phyloP scores from a whole-genome alignment of 2,888 invertebrate genomes.

The Phengaris alcon region DNA sequence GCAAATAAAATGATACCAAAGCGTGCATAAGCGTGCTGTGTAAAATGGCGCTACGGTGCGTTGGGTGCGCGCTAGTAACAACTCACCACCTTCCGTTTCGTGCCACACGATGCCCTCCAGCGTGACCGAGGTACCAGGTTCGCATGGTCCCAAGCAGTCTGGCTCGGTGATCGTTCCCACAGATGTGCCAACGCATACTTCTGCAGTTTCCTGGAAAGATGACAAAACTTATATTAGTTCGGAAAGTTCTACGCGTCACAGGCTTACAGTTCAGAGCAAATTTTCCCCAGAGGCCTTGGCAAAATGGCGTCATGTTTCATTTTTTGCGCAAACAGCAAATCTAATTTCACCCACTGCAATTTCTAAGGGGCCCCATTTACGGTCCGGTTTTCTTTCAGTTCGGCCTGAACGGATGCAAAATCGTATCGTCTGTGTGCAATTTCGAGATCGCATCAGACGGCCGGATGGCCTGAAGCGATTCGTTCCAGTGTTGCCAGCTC shows the following conservation, averaged over 20 bases:
- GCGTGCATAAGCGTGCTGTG: conserved; percentile 73
- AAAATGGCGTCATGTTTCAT: no score
- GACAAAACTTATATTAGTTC: conserved; percentile 34
- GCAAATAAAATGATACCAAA: conserved; percentile 52
- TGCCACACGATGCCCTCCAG: conserved; percentile 99
- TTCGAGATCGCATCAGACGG: no score
- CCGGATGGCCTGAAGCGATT: no score
- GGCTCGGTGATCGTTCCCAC: conserved; percentile 97
- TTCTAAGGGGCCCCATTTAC: no score
- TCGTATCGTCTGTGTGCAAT: no score
- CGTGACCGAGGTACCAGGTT: conserved; percentile 97
- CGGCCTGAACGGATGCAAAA: no score
- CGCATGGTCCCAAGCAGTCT: conserved; percentile 98
- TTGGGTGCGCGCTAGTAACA: conserved; percentile 75
- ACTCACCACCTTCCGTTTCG: conserved; percentile 96
- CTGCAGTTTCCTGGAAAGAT: conserved; percentile 85
- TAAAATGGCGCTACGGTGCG: conserved; percentile 67
- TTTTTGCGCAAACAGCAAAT: no score
- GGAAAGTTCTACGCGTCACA: neutral
- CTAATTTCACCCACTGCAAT: no score
- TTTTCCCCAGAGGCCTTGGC: no score
- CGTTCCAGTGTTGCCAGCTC: no score
- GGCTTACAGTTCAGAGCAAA: no score
- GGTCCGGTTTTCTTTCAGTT: no score
- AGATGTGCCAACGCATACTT: conserved; percentile 94